Base-by-base conservation (phyloP, 2,113 vertebrate genomes). In the Pseudonaja textilis region DNA sequence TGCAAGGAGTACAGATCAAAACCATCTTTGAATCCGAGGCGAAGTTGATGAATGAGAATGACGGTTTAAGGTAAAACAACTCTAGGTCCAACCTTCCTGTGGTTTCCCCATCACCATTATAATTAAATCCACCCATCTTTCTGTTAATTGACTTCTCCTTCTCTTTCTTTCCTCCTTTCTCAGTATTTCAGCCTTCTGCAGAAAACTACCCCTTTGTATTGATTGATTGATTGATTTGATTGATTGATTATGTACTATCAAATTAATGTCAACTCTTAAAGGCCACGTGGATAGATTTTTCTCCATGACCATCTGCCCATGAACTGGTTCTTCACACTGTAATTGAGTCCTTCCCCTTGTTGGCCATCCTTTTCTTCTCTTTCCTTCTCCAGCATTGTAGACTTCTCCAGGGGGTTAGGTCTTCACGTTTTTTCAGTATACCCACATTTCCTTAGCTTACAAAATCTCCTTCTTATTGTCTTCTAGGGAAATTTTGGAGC, bases 1-100 rank as follows among this genome's bases (percentile, higher is more conserved):
- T 99, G 25, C 97, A 97, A 93, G 98, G 98, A 93, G 96, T 98
- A 12, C 97, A 98, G 93, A 97, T 98, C 94, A 99, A 98, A 90
- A 97, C 96, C 1, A 96, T 95, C 39, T 97, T 98, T 59, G 95
- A 95, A 93, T 97, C 98, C 93, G 97, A 97, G 93, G 98, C 97
- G 85, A 97, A 98, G 34, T 95, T 97, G 92, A 96, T 98, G 93
- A 97, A 97, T 87, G 97, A 97, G 47, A 96, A 97, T 1, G 97
- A 98, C 87, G 96, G 54, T 89, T 93, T 98, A 92, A 98, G 98
- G 98, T 98, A 97, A 96, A 94, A 92, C 2, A 2, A 2, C 2
- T 45, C 88, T 45, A 50, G 5, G 74, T 90, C 9, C 61, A 69
- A 12, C 3, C 4, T 69, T 69, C 29, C 61, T 1, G 5, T 0